Base-by-base conservation (phyloP, 2,797 vertebrate genomes). In the Argya squamiceps region DNA sequence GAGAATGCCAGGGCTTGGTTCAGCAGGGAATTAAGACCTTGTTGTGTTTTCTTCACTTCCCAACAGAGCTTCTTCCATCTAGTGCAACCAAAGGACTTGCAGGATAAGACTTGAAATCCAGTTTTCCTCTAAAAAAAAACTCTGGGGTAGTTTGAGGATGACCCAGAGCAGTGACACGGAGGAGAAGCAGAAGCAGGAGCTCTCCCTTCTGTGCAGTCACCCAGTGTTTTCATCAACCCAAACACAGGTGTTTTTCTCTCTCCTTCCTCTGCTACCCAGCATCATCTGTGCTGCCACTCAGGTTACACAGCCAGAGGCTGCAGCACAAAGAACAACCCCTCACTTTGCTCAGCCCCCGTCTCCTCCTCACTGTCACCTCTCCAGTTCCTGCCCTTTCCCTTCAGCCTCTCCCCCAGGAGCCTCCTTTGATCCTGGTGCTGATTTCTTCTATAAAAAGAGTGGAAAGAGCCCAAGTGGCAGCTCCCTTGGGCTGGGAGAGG, bases 131-230 rank as follows among this genome's bases (percentile, higher is more conserved):
- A n/a, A n/a, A n/a, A n/a, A n/a, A n/a, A n/a, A n/a, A n/a, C n/a
- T n/a, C n/a, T 22, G 52, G 30, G 49, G 56, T 83, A 44, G 3
- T 76, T 56, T 84, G 75, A 79, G 86, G 41, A 21, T 49, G 69
- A 26, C 15, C 34, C 55, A n/a, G 62, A 53, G 36, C 74, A 44
- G 21, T 0, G 0, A 46, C 36, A 5, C 34, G 27, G 22, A 32
- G 46, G 43, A 41, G 63, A 53, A 34, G 84, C 36, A 78, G 71
- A 6, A 74, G 56, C 11, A 94, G 30, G 23, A 85, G 29, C 52
- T 87, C 50, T 15, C 19, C 34, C 52, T 65, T 59, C 7, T 26
- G 3, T 62, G 79, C 37, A 34, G 77, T 65, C 70, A 14, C 59
- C 26, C 39, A 14, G 3, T 11, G 39, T 80, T 87, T 62, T 46